Base-by-base conservation (phyloP, 2,113 vertebrate species). In the Odontesthes bonariensis region DNA sequence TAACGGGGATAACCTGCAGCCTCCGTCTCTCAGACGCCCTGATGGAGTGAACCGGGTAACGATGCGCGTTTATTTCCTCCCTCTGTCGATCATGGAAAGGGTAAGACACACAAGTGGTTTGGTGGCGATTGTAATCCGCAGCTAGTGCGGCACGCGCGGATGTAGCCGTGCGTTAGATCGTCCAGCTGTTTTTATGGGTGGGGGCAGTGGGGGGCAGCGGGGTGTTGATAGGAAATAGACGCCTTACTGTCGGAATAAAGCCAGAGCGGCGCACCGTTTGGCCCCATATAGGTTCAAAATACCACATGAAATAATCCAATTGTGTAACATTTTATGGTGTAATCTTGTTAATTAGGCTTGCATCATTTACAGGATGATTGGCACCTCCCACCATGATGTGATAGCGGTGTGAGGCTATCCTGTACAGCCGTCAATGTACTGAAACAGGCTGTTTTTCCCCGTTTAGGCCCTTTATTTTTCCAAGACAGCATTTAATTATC, bases 161-260 rank as follows among this genome's bases (percentile, higher is more conserved):
- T 73, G 9, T 23, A 35, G 70, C 81, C 33, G 78, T 68, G 86
- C 57, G 71, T 85, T 81, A 58, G 79, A 83, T 79, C 71, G 70
- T 87, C 91, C 93, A 93, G 92, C 91, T 94, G 91, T 93, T 91
- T 89, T 85, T 83, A 86, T 75, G 80, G 87, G 88, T 20, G 86
- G 49, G 57, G 35, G 8, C 32, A 4, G 70, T 2, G 52, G 63
- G 70, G 51, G 61, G 84, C 17, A 46, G 52, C 17, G 72, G 76
- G 87, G 77, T 77, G 83, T 86, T 81, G 78, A 82, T 86, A 40
- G 76, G 80, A 66, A 89, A 84, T 86, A 81, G 63, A 84, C 87
- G 81, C 73, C 82, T 78, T 74, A 49, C 59, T 75, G 73, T 62
- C 64, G 65, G 57, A 77, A 84, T 67, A 75, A 73, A 73, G 17